Evolutionary conservation across 2,113 vertebrate genomes (phyloP).

Genomic region (Cynocephalus volans): DNA sequence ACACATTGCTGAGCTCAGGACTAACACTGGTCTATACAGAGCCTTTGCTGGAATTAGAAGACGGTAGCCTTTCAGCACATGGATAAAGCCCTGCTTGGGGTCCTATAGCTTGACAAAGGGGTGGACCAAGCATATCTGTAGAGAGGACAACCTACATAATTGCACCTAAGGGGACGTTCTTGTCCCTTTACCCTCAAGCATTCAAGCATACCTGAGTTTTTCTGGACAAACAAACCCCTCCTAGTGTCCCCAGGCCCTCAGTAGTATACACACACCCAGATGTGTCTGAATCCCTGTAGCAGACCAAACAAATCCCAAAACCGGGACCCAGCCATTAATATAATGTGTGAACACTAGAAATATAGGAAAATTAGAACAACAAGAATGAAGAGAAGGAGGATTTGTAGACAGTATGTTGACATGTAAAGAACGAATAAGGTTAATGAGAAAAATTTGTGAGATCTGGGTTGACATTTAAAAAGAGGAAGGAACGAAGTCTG

Average conservation of each 20-base stretch:
- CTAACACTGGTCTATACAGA: not conserved
- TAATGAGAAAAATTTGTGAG: not conserved
- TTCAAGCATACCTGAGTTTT: not conserved
- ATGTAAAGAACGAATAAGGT: not conserved
- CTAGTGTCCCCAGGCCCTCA: not conserved
- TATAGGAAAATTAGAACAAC: accelerated
- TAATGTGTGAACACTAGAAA: not conserved
- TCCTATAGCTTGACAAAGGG: not conserved
- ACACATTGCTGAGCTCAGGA: not conserved
- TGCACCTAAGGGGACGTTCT: not conserved
- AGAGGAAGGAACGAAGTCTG: not conserved
- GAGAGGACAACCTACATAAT: not conserved
- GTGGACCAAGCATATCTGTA: not conserved
- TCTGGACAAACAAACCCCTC: not conserved
- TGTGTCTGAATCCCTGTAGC: not conserved
- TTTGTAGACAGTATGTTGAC: not conserved
- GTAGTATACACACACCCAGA: not conserved
- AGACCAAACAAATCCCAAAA: not conserved
- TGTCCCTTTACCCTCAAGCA: too few relatives aligned
- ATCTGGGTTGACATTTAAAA: not conserved
- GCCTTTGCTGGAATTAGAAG: not conserved
- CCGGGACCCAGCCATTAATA: not conserved
- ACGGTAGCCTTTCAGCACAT: not conserved
- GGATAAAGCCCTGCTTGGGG: not conserved
- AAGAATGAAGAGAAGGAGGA: not conserved